phyloP scores from a whole-genome alignment of 1,140 invertebrate species.

The Andrena cerasifolii region DNA sequence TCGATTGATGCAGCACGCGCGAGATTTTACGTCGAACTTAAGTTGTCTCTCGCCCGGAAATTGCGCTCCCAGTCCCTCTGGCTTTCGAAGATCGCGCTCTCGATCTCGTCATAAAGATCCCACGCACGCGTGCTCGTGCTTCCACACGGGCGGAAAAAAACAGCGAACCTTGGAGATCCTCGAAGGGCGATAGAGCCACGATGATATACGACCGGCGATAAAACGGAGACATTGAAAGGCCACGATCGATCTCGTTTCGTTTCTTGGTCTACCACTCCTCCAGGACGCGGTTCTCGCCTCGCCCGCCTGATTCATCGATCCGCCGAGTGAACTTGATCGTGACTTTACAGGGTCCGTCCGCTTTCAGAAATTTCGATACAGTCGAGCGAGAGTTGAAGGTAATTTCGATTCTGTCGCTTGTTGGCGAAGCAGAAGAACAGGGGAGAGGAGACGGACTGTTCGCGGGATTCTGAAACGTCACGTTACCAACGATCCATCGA shows the following conservation, averaged over 20 bases:
- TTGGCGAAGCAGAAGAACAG: no score
- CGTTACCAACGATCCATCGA: not conserved
- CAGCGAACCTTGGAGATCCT: slow-evolving; percentile 75
- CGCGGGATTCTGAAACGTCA: no score
- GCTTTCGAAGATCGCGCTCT: slow-evolving; percentile 64
- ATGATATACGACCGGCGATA: slow-evolving; percentile 80
- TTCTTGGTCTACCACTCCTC: slow-evolving; percentile 65
- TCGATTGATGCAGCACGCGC: no score
- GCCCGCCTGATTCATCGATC: slow-evolving; percentile 40
- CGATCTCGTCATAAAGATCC: slow-evolving; percentile 63
- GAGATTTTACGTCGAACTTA: no score
- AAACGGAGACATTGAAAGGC: slow-evolving; percentile 77
- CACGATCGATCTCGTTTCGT: slow-evolving; percentile 72
- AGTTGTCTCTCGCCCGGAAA: slow-evolving; percentile 62
- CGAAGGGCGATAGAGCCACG: slow-evolving; percentile 74
- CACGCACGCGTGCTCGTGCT: slow-evolving; percentile 49
- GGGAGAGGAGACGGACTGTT: not conserved
- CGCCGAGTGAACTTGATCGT: slow-evolving; percentile 39
- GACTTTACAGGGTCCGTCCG: not conserved
- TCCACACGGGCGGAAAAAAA: slow-evolving; percentile 26
- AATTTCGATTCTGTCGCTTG: not conserved
- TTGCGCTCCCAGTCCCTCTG: slow-evolving; percentile 60
- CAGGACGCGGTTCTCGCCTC: slow-evolving; percentile 47
- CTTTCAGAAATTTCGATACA: not conserved
- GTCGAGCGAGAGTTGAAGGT: not conserved